Evolutionary conservation across 2,888 invertebrate species (phyloP).

Genomic region (Heliconius aoede): DNA sequence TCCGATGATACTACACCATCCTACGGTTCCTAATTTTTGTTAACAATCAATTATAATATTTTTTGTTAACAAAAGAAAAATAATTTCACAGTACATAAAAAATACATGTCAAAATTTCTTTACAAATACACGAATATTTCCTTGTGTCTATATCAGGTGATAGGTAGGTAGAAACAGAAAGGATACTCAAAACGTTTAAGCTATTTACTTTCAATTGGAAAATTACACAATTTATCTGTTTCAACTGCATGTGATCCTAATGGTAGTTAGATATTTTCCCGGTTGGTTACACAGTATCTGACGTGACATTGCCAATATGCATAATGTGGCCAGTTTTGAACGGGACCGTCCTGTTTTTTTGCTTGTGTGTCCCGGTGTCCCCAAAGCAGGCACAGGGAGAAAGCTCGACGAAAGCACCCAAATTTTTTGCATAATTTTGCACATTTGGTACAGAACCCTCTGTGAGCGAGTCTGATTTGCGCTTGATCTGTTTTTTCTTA

Average conservation of each 20-base stretch:
- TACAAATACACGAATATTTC: background rate
- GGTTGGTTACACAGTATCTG: background rate
- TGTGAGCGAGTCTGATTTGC: no score
- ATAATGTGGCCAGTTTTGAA: background rate
- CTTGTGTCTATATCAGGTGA: background rate
- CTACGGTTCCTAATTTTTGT: no score
- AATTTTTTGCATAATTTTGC: no score
- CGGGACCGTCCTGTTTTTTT: no score
- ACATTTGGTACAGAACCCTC: no score
- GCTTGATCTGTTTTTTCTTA: no score
- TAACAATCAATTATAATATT: no score
- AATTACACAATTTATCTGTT: background rate
- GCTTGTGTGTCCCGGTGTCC: no score
- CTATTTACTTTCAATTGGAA: conserved; percentile 15
- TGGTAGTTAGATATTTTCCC: background rate
- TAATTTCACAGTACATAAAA: background rate
- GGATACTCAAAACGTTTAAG: background rate
- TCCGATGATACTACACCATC: no score
- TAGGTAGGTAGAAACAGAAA: background rate
- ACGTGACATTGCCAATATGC: background rate
- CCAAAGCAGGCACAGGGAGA: no score
- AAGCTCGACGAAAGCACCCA: no score
- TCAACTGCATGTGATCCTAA: background rate
- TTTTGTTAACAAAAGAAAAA: background rate
- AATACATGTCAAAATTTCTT: background rate